phyloP scores from a whole-genome alignment of 2,888 invertebrate species.

The Pachliopta kotzebuea region DNA sequence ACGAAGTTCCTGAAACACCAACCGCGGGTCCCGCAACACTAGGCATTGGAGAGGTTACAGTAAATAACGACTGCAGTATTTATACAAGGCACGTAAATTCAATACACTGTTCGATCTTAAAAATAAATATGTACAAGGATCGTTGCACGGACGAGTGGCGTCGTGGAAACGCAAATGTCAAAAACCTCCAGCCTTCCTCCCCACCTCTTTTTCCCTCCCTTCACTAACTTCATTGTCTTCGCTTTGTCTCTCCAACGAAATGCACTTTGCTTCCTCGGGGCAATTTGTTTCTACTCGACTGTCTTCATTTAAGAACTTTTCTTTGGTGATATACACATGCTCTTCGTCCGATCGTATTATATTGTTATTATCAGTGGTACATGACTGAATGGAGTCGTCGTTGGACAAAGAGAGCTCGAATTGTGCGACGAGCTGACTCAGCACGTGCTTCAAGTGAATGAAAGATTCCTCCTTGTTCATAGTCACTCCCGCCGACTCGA shows the following conservation, averaged over 20 bases:
- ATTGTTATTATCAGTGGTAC: constrained; percentile 13
- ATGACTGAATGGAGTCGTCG: constrained; percentile 41
- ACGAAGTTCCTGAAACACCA: no score
- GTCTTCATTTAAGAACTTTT: constrained; percentile 12
- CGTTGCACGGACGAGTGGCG: neutral
- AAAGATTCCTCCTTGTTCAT: constrained; percentile 55
- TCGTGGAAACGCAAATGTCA: constrained; percentile 5
- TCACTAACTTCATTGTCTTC: neutral
- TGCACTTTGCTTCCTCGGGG: neutral
- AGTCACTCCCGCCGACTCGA: constrained; percentile 38
- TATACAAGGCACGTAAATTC: constrained; percentile 19
- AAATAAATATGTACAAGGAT: constrained; percentile 8
- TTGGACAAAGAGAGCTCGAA: constrained; percentile 58
- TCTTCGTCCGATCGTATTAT: neutral
- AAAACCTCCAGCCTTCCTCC: constrained; percentile 1
- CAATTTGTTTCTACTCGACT: neutral
- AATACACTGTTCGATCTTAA: constrained; percentile 1
- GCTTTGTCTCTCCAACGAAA: neutral
- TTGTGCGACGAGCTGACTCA: constrained; percentile 62
- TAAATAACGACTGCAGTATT: neutral
- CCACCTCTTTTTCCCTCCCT: neutral
- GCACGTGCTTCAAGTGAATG: constrained; percentile 69
- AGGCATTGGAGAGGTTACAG: neutral
- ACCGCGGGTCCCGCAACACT: no score
- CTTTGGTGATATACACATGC: neutral